A percentile compares a stretch with the other conserved stretches of the same genome.
phyloP scores from a whole-genome alignment of 2,113 vertebrate genomes.

The Platycercus adscitus region DNA sequence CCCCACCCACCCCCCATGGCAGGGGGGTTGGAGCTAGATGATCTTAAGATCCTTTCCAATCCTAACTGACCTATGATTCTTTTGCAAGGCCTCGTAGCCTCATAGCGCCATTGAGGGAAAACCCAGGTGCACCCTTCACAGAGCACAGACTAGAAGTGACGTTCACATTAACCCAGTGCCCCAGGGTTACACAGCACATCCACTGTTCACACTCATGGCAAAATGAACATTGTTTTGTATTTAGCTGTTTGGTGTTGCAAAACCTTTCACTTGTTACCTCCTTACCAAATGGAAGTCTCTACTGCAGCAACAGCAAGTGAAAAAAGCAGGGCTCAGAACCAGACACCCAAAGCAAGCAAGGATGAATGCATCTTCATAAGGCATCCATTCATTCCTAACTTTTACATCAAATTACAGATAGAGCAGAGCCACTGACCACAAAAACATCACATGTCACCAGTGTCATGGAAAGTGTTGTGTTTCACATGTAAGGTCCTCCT shows the following conservation, averaged over 20 bases:
- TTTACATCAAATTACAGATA: too few species aligned
- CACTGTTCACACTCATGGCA: not conserved
- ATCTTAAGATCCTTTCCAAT: not conserved
- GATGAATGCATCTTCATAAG: not conserved
- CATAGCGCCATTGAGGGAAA: not conserved
- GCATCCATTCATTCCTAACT: not conserved
- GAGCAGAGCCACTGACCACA: not conserved
- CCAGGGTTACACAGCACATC: not conserved
- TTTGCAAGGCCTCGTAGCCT: not conserved
- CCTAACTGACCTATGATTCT: not conserved
- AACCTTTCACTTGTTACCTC: not conserved
- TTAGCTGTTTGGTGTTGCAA: not conserved
- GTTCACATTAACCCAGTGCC: not conserved
- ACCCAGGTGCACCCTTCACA: accelerated
- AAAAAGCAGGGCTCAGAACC: not conserved
- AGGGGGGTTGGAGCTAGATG: not conserved
- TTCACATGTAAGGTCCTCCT: not conserved
- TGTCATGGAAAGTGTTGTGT: not conserved
- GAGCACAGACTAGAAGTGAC: not conserved
- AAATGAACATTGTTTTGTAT: not conserved
- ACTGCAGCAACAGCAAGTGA: not conserved
- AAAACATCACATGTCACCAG: not conserved
- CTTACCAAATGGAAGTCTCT: not conserved
- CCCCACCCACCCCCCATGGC: too few species aligned
- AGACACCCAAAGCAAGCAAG: not conserved